These are phyloP conservation scores for Thecocarcelia acutangulata DNA, from an alignment of 2,888 invertebrate species.

Conservation along the genomic window DNA sequence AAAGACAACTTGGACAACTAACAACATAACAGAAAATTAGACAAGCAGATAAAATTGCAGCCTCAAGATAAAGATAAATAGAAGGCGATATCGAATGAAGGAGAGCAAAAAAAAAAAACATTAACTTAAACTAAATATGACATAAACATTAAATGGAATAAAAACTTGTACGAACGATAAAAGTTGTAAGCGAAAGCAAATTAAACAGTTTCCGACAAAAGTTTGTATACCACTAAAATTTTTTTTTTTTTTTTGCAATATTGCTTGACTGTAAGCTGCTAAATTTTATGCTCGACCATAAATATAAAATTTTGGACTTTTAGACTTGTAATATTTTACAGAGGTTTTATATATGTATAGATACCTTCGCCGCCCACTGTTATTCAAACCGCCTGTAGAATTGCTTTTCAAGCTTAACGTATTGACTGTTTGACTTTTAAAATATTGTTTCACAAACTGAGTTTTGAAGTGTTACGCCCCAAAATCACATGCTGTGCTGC, in stretches of 20 bases:
- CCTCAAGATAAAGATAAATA: constrained; percentile 52
- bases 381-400: neutral
- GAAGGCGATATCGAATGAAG: neutral
- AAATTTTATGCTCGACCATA: too few species aligned
- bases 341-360: neutral
- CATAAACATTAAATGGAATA: constrained; percentile 42
- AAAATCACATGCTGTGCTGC: constrained; percentile 59
- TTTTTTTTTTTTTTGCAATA: too few species aligned
- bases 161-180: constrained; percentile 21
- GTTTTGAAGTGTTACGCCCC: constrained; percentile 50
- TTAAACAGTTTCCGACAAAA: too few species aligned
- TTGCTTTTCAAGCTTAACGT: constrained; percentile 13
- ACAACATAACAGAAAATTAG: constrained; percentile 49
- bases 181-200: neutral
- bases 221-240: too few species aligned
- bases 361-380: neutral
- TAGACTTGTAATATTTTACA: too few species aligned
- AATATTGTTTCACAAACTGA: constrained; percentile 33
- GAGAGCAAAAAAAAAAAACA: neutral
- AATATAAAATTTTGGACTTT: too few species aligned
- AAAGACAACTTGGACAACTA: constrained; percentile 45
- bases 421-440: constrained; percentile 32
- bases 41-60: constrained; percentile 38
- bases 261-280: too few species aligned
- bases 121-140: constrained; percentile 35